Evolutionary conservation across 92 coral and sea anemone species (phyloP).

Genomic region (Metridium senile): DNA sequence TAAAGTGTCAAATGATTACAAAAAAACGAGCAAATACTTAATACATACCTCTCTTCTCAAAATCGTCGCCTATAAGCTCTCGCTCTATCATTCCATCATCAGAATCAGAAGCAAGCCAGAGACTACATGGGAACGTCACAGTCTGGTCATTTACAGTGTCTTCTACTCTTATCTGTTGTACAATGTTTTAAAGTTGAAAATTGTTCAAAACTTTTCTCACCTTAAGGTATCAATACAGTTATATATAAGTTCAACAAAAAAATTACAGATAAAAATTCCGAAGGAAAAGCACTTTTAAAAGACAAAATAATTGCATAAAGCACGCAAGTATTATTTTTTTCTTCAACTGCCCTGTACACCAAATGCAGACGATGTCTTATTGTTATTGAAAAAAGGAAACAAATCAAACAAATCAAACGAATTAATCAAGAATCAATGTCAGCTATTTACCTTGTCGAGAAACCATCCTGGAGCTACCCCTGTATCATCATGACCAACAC

Average conservation of each 20-base stretch:
- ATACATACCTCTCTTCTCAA: constrained; percentile 2
- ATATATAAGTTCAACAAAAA: too few relatives aligned
- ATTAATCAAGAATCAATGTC: not conserved
- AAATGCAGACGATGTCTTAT: too few relatives aligned
- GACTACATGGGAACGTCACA: constrained; percentile 40
- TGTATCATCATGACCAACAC: constrained; percentile 57
- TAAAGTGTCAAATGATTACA: not conserved
- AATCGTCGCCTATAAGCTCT: constrained; percentile 32
- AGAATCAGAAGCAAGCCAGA: constrained; percentile 44
- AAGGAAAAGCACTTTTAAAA: too few relatives aligned
- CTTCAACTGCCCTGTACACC: too few relatives aligned
- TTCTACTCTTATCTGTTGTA: constrained; percentile 52
- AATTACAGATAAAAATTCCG: too few relatives aligned
- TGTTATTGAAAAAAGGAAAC: too few relatives aligned
- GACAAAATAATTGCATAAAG: too few relatives aligned
- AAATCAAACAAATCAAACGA: not conserved
- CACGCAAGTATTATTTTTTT: too few relatives aligned
- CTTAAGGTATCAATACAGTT: too few relatives aligned
- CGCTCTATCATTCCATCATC: constrained; percentile 70
- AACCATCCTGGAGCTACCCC: constrained; percentile 55
- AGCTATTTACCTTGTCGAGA: constrained; percentile 36
- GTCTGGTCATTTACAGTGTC: constrained; percentile 56
- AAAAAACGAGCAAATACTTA: not conserved
- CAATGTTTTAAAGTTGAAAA: too few relatives aligned
- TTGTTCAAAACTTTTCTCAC: too few relatives aligned